Evolutionary conservation across 2,888 invertebrate species (phyloP).

Genomic region (Pegoplata infirma): DNA sequence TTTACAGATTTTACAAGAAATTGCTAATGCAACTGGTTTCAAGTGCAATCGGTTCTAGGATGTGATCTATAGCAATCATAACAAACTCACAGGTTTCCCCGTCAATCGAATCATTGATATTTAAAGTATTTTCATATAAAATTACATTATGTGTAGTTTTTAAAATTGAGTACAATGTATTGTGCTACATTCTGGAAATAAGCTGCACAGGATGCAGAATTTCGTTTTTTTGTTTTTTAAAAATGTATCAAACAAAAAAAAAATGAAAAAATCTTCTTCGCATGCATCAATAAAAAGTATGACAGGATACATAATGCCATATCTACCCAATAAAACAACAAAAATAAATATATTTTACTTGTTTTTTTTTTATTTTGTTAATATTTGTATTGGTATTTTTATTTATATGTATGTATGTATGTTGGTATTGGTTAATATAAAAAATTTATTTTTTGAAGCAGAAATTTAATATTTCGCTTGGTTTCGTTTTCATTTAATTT

Average conservation of each 20-base stretch:
- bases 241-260: too few relatives aligned
- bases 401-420: too few relatives aligned
- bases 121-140: background rate
- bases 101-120: too few relatives aligned
- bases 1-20: too few relatives aligned
- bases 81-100: too few relatives aligned
- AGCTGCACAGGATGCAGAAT: background rate
- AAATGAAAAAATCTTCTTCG: background rate
- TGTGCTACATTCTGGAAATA: background rate
- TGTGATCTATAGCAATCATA: too few relatives aligned
- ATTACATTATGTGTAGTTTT: background rate
- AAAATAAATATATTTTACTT: background rate
- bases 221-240: background rate
- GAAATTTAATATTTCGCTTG: slow-evolving; percentile 58
- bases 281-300: slow-evolving; percentile 32
- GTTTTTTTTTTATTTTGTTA: background rate
- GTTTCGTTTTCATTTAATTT: slow-evolving; percentile 49
- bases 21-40: too few relatives aligned
- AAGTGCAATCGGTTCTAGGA: too few relatives aligned
- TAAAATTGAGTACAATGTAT: background rate
- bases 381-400: too few relatives aligned
- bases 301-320: slow-evolving; percentile 25
- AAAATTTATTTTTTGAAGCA: slow-evolving; percentile 37
- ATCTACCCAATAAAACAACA: slow-evolving; percentile 21
- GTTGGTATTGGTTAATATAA: background rate